A percentile compares a stretch with the other conserved stretches of the same genome.
These are phyloP conservation scores for Erythrocebus patas DNA, from an alignment of 2,113 vertebrate genomes.

Conservation along the genomic window DNA sequence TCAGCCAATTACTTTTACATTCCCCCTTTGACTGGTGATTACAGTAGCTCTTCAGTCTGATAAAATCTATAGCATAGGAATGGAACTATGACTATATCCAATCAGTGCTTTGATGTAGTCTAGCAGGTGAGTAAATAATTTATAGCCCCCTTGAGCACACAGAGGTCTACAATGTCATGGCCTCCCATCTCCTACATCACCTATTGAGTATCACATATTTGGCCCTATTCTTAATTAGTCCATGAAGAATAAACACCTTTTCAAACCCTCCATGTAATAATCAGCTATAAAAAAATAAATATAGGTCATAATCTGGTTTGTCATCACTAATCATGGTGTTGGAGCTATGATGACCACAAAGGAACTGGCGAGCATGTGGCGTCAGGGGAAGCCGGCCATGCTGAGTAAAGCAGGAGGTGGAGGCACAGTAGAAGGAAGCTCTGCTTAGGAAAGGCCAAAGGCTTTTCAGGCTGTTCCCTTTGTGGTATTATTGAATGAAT, in stretches of 20 bases:
- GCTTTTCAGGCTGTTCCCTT: background rate
- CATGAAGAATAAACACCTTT: constrained; percentile 96
- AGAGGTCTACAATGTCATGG: constrained; percentile 95
- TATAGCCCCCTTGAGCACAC: constrained; percentile 96
- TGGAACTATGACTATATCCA: constrained; percentile 95
- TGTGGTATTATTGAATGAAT: background rate
- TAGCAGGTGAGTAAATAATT: constrained; percentile 96
- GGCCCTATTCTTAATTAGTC: constrained; percentile 96
- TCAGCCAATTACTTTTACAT: background rate
- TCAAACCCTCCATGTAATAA: constrained; percentile 92
- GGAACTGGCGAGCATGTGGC: too few species aligned
- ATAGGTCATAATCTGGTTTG: constrained; percentile 94
- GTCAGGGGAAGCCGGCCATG: background rate
- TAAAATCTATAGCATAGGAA: constrained; percentile 98
- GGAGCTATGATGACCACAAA: background rate
- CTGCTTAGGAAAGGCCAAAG: background rate
- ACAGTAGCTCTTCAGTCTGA: constrained; percentile 96
- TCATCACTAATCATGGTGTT: constrained; percentile 88
- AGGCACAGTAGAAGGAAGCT: background rate
- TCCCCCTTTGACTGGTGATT: background rate
- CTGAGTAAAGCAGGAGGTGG: background rate
- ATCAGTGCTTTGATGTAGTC: constrained; percentile 98
- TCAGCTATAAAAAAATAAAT: constrained; percentile 95
- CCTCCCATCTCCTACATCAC: constrained; percentile 97
- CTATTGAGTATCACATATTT: constrained; percentile 92